Conservation (phyloP, 1,140 invertebrate genomes). For the Drosophila setifemur region DNA sequence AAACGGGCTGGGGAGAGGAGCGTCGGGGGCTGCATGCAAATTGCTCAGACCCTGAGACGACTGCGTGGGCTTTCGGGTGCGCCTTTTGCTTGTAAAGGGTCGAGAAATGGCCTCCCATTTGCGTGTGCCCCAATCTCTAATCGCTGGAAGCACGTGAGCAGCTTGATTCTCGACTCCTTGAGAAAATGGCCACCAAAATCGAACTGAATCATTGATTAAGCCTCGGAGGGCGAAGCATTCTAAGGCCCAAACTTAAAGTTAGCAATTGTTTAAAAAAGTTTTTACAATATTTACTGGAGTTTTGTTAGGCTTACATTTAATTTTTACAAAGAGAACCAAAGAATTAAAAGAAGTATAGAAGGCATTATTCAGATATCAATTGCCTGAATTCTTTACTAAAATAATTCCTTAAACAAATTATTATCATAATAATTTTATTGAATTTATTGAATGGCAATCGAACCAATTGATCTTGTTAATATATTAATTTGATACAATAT, state of each 20-base stretch:
- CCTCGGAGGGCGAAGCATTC: not conserved
- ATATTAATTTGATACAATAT: not conserved
- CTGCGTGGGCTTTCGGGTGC: conserved; percentile 40
- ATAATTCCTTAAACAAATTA: no score
- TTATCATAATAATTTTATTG: no score
- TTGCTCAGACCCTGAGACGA: conserved; percentile 17
- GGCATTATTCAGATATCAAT: no score
- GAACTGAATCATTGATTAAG: conserved; percentile 41
- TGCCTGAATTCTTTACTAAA: no score
- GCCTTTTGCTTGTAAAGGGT: conserved; percentile 54
- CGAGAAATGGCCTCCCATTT: conserved; percentile 44
- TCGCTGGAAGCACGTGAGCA: conserved; percentile 59
- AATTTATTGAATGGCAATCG: no score
- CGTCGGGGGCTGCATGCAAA: conserved; percentile 46
- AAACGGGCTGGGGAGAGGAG: not conserved
- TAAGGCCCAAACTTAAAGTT: no score
- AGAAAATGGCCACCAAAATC: conserved; percentile 9
- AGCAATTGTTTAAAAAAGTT: no score
- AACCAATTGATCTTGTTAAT: no score
- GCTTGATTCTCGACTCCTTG: conserved; percentile 18
- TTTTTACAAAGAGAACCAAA: no score
- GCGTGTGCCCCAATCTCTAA: conserved; percentile 53
- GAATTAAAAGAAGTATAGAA: not conserved
- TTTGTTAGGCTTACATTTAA: not conserved
- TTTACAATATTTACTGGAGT: no score